Base-by-base conservation (phyloP, 64 coral and sea anemone genomes). In the Actinia equina region DNA sequence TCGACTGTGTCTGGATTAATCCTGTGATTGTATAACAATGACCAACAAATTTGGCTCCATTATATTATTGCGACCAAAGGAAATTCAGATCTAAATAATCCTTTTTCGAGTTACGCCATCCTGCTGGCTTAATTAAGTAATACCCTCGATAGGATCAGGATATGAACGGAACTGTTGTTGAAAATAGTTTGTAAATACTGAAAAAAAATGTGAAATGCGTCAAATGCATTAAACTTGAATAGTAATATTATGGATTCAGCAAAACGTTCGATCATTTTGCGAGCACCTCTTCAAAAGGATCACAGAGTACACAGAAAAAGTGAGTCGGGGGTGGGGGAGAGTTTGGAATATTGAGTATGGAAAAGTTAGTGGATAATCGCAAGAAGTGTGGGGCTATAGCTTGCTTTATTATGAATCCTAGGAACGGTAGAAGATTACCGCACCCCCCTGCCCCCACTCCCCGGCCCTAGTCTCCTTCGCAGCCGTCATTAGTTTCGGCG, bases 151-250 rank as follows among this genome's bases (percentile, higher is more conserved):
- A 23, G 62, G n/a, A 65, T 65, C 9, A 37, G 30, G 30, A 37
- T 37, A 37, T 37, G 1, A 23, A 65, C n/a, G n/a, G 4, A 5
- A 60, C 59, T 60, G 17, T n/a, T 65, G 19, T 65, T 65, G 62
- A 65, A 57, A 57, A 65, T 65, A 65, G 62, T 65, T 65, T 65
- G 62, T 65, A 65, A n/a, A 65, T 65, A 65, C 62, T 8, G n/a
- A 65, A 65, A 3, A 37, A 65, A 65, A 65, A 65, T 20, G 20
- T 65, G 62, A 65, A 65, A 65, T 65, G 22, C 62, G 10, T 3
- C 19, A 20, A 65, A 7, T 23, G 62, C 22, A 65, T 65, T 65
- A 65, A 65, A 65, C 62, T 65, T 65, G 22, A 65, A 65, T 65
- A 65, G 62, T n/a, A 25, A 57, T 13, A 65, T 6, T 65, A 6